phyloP scores from a whole-genome alignment of 2,797 vertebrate species.

The Gephyroberyx darwinii region DNA sequence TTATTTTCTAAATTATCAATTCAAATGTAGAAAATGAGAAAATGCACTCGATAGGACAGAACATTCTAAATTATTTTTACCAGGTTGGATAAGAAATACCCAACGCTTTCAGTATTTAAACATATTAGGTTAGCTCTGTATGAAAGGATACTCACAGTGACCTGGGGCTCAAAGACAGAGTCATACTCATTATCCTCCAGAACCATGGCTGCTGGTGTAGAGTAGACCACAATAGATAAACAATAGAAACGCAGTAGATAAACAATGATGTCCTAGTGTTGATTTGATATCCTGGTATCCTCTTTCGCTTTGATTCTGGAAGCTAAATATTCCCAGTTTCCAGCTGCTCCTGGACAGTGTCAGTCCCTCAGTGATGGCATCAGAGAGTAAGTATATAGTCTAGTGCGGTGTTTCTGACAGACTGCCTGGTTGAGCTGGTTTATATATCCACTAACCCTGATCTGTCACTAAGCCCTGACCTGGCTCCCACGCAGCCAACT shows the following conservation, averaged over 20 bases:
- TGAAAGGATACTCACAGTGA: constrained; percentile 75
- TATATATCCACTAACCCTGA: constrained; percentile 71
- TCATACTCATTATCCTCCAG: constrained; percentile 75
- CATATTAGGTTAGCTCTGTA: background rate
- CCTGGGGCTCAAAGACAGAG: constrained; percentile 72
- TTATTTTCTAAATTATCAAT: background rate
- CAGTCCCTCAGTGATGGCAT: background rate
- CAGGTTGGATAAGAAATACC: background rate
- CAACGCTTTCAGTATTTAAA: background rate
- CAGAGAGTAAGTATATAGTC: background rate
- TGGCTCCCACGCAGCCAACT: constrained; percentile 59
- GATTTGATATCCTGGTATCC: background rate
- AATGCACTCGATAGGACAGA: background rate
- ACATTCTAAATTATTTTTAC: background rate
- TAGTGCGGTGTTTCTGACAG: constrained; percentile 19
- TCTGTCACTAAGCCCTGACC: constrained; percentile 68
- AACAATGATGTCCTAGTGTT: background rate
- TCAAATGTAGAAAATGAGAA: background rate
- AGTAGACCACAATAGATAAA: background rate
- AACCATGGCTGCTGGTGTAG: constrained; percentile 71
- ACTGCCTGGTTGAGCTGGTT: constrained; percentile 65
- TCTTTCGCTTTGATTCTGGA: background rate
- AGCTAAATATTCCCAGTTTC: background rate
- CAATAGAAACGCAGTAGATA: background rate
- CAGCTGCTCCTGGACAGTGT: background rate